Percentiles rank a stretch among this genome's conserved stretches.
Evolutionary conservation across 1,140 invertebrate genomes (phyloP).

Genomic region (Drosophila carrolli): DNA sequence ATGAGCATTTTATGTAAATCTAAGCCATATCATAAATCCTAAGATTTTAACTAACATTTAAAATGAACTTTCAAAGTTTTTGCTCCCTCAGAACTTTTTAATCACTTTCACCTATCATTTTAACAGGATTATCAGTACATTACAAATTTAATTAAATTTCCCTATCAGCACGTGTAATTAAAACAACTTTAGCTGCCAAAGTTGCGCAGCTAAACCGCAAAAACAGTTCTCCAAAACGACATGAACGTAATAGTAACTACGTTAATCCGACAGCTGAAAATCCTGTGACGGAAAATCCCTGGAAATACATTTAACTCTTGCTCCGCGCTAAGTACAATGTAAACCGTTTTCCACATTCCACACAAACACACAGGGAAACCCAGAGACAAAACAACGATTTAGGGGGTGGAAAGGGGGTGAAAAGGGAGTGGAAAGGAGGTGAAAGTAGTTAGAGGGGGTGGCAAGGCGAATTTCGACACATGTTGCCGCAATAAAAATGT

Average conservation of each 20-base stretch:
- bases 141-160: constrained; percentile 32
- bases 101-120: constrained; percentile 2
- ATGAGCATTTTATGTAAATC: no score
- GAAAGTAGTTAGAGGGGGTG: constrained; percentile 3
- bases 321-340: constrained; percentile 69
- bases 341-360: constrained; percentile 68
- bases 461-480: constrained; percentile 69
- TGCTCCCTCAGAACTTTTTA: background rate
- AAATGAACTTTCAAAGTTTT: background rate
- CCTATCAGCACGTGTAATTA: constrained; percentile 8
- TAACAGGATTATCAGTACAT: constrained; percentile 30
- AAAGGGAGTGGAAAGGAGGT: background rate
- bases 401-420: background rate
- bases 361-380: constrained; percentile 14
- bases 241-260: constrained; percentile 32
- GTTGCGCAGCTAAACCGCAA: constrained; percentile 34
- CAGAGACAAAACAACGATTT: constrained; percentile 32
- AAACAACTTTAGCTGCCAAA: constrained; percentile 30
- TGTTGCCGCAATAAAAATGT: constrained; percentile 83
- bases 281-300: constrained; percentile 18
- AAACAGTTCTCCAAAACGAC: constrained; percentile 3
- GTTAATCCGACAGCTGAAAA: constrained; percentile 34
- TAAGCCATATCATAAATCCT: no score
- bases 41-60: background rate
- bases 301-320: constrained; percentile 65